phyloP scores from a whole-genome alignment of 2,888 invertebrate genomes.

The Brenthis hecate region DNA sequence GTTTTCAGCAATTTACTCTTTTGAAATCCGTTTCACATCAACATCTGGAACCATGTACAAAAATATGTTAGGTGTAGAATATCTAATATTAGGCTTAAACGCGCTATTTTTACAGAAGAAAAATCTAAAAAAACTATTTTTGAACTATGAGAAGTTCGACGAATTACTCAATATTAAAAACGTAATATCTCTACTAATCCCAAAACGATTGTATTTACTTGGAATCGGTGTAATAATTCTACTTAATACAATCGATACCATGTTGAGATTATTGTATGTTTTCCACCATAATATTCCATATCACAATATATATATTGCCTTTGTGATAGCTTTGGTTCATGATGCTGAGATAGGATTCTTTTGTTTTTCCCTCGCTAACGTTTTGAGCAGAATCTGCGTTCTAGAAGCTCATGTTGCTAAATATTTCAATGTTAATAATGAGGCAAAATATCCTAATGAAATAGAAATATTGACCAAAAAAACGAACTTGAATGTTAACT shows the following conservation, averaged over 20 bases:
- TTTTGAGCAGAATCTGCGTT: slow-evolving; percentile 1
- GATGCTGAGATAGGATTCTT: slow-evolving; percentile 8
- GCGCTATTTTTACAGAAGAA: slow-evolving; percentile 6
- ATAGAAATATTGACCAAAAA: not conserved
- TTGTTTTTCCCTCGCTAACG: slow-evolving; percentile 1
- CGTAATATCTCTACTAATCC: not conserved
- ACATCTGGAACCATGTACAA: slow-evolving; percentile 1
- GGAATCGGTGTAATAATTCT: not conserved
- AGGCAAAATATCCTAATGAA: not conserved
- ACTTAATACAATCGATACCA: not conserved
- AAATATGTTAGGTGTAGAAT: slow-evolving; percentile 3
- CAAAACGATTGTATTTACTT: not conserved
- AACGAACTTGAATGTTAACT: not conserved
- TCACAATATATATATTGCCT: not conserved
- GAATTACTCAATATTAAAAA: not conserved
- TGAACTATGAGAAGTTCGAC: not conserved
- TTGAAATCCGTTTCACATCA: not conserved
- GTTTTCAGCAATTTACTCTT: not conserved
- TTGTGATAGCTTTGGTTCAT: not conserved
- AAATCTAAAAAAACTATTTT: not conserved
- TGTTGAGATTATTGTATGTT: not conserved
- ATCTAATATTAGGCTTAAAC: slow-evolving; percentile 5
- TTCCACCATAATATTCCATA: not conserved
- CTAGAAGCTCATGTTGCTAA: slow-evolving; percentile 2
- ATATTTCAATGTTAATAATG: not conserved